Evolutionary conservation across 2,797 vertebrate species (phyloP).

Genomic region (Clamator glandarius): DNA sequence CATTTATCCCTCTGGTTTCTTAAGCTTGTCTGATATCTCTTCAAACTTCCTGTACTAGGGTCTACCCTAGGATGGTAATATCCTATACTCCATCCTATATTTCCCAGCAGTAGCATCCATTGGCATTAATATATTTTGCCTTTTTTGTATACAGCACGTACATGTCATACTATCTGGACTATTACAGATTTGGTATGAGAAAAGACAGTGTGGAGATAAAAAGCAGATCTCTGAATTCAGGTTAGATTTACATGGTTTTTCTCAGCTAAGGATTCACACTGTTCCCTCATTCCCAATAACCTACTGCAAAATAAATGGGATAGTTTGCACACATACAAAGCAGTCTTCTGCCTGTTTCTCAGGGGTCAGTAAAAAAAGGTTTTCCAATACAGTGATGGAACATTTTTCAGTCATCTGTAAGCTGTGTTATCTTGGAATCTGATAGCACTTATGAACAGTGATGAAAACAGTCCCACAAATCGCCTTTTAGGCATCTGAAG

Average conservation of each 20-base stretch:
- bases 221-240: neutral
- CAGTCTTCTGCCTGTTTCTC: neutral
- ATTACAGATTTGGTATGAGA: neutral
- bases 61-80: neutral
- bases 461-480: neutral
- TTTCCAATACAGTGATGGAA: neutral
- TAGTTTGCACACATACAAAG: neutral
- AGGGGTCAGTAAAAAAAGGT: neutral
- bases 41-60: neutral
- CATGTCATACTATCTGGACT: neutral
- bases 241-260: neutral
- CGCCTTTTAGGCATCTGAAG: neutral
- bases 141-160: neutral
- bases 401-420: neutral
- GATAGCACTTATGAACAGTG: neutral
- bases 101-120: neutral
- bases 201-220: neutral
- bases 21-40: neutral
- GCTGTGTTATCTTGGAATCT: neutral
- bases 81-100: neutral
- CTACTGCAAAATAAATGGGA: neutral
- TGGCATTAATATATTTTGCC: neutral
- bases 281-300: neutral
- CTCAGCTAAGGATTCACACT: neutral
- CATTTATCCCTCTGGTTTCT: neutral